phyloP scores from a whole-genome alignment of 2,797 vertebrate species.

The Ceryle rudis region DNA sequence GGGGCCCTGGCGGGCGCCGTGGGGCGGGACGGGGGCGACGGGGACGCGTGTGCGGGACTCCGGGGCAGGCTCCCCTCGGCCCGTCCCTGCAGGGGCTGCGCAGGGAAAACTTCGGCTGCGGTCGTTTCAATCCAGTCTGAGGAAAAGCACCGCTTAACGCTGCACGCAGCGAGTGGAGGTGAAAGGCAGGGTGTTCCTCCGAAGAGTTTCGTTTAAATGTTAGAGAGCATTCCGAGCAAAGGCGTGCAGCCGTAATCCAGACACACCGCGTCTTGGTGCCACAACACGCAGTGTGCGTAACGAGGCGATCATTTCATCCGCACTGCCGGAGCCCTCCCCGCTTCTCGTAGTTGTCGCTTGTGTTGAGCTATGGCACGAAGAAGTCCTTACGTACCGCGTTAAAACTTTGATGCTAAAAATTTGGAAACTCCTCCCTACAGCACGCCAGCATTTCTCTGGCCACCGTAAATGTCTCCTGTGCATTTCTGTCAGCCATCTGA shows the following conservation, averaged over 20 bases:
- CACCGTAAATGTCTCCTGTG: neutral
- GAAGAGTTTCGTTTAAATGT: rapidly evolving
- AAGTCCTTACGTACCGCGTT: rapidly evolving
- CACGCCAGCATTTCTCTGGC: neutral
- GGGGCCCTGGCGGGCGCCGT: neutral
- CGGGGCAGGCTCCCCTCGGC: neutral
- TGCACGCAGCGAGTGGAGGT: rapidly evolving
- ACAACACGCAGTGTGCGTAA: rapidly evolving
- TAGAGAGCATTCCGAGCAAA: rapidly evolving
- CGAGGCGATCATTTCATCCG: neutral
- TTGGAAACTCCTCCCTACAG: neutral
- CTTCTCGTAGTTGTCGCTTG: neutral
- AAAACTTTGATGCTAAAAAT: neutral
- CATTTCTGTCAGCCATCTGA: neutral
- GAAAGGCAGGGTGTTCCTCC: rapidly evolving
- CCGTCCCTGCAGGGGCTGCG: neutral
- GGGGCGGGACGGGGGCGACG: neutral
- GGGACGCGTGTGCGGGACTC: neutral
- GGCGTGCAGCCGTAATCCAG: rapidly evolving
- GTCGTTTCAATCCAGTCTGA: rapidly evolving
- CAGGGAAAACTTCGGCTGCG: neutral
- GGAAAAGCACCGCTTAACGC: neutral
- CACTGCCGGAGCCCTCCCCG: neutral
- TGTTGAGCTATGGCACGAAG: neutral
- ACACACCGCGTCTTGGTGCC: neutral